Percentiles rank a stretch among this genome's conserved stretches.
These are phyloP conservation scores for Corythoichthys haematopterus DNA, from an alignment of 2,113 vertebrate species.

Conservation along the genomic window DNA sequence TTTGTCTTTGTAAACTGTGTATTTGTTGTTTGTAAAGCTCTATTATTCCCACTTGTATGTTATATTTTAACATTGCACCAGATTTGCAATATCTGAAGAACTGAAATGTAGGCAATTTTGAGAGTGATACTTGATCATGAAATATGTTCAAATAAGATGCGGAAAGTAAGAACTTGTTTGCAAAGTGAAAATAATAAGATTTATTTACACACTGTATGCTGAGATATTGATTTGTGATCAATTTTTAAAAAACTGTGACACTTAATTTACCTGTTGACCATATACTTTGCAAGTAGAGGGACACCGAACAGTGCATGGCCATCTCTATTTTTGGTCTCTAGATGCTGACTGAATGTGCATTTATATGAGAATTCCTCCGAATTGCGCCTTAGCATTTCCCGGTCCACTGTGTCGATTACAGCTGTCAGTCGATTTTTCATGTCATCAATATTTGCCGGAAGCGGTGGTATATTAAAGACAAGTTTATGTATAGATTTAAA, in stretches of 20 bases:
- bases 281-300: no score
- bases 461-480: no score
- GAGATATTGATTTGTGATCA: slow-evolving; percentile 9
- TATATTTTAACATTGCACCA: slow-evolving; percentile 14
- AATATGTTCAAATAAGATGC: background rate
- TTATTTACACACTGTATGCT: slow-evolving; percentile 11
- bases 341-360: no score
- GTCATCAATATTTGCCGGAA: no score
- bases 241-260: background rate
- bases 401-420: no score
- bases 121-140: background rate
- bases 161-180: slow-evolving; percentile 4
- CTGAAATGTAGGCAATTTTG: background rate
- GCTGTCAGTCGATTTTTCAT: no score
- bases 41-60: slow-evolving; percentile 14
- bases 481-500: no score
- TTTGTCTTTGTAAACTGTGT: background rate
- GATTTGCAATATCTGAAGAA: background rate
- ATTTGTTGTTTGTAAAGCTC: slow-evolving; percentile 10
- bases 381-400: no score
- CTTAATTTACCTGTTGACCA: no score
- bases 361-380: no score
- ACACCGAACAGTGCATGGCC: no score
- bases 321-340: no score
- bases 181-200: background rate